These are phyloP conservation scores for Helogale parvula DNA, from an alignment of 2,113 vertebrate genomes.

Conservation along the genomic window DNA sequence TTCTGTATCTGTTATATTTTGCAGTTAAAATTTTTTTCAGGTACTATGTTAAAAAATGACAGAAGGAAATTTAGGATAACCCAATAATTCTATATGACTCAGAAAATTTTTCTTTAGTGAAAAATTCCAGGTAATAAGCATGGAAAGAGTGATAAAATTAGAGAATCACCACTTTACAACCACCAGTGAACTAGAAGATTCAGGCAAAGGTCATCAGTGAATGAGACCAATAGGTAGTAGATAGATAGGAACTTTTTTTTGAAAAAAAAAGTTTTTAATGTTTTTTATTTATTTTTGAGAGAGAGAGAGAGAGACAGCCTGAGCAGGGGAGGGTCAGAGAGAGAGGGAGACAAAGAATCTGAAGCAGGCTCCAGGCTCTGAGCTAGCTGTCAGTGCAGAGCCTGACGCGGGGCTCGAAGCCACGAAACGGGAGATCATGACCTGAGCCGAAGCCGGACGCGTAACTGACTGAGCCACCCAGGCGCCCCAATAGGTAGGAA, in stretches of 20 bases:
- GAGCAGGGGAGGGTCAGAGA: too few species aligned
- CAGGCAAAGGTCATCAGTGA: background rate
- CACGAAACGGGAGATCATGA: too few species aligned
- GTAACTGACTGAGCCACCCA: too few species aligned
- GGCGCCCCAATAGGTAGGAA: background rate
- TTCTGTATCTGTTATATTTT: background rate
- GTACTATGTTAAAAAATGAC: background rate
- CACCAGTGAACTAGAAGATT: background rate
- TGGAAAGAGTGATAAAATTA: background rate
- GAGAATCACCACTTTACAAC: background rate
- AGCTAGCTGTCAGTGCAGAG: too few species aligned
- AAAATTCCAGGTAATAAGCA: background rate
- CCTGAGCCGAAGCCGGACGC: too few species aligned
- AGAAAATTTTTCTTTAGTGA: background rate
- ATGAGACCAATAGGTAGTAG: background rate
- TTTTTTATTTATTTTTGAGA: too few species aligned
- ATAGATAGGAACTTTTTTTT: background rate
- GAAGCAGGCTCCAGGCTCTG: too few species aligned
- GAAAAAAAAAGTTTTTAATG: too few species aligned
- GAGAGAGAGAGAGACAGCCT: too few species aligned
- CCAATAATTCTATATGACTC: background rate
- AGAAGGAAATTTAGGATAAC: slow-evolving; percentile 4
- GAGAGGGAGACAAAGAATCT: too few species aligned
- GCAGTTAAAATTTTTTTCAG: background rate
- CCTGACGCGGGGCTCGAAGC: too few species aligned